Base-by-base conservation (phyloP, 2,113 vertebrate species). In the Leiothrix lutea region DNA sequence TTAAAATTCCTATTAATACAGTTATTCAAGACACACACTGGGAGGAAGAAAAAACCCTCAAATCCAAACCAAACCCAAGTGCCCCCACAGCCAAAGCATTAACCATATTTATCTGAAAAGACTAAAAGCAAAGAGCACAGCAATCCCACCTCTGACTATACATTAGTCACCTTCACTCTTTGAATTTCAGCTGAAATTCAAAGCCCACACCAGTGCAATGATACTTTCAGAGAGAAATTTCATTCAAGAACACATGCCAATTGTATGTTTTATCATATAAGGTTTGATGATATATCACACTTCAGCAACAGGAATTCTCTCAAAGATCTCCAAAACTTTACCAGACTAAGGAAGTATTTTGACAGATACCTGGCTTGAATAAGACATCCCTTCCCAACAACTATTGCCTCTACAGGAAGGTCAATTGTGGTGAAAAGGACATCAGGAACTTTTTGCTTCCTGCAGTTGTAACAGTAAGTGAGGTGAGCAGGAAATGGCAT, bases 401-500 rank as follows among this genome's bases (percentile, higher is more conserved):
- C 98, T 31, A 98, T 67, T 47, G 98, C 98, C 62, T 99, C 99
- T 29, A 94, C 31, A 56, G 99, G 99, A 91, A 99, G 96, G 95
- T 99, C 98, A 61, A 99, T 98, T 35, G 99, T 99, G 80, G 99
- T 99, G 90, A 99, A 99, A n/a, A 99, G 98, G 67, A 99, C 98
- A 94, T 99, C 99, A 9, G 98, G 98, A 53, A 99, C 99, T 97
- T 99, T 99, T 69, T 99, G 98, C 50, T 98, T 98, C 79, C 98
- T 98, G 92, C 99, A 99, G 96, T 98, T 98, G 95, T 97, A 99
- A 96, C 99, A 99, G 20, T 98, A 99, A 3, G 99, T 99, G 93
- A 99, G 99, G 89, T 99, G 99, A 80, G 99, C 99, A 12, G 99
- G 99, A 93, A 99, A 99, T 1, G 99, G 99, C 99, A 99, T 99